A percentile compares a stretch with the other conserved stretches of the same genome.
Evolutionary conservation across 2,113 vertebrate genomes (phyloP).

Genomic region (Hoplias malabaricus): DNA sequence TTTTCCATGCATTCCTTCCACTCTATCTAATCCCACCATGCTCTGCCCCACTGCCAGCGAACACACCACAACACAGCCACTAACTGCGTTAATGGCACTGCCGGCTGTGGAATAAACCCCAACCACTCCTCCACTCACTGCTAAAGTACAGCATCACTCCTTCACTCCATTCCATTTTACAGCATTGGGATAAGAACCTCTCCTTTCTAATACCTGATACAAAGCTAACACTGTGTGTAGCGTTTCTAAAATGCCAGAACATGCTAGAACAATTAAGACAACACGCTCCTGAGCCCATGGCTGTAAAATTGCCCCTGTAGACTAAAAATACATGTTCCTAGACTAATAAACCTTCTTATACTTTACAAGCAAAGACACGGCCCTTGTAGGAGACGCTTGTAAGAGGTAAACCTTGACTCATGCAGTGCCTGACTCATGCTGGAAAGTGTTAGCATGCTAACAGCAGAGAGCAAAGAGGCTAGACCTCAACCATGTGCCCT

Average conservation of each 20-base stretch:
- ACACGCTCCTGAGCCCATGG: slow-evolving; percentile 7
- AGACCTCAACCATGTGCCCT: slow-evolving; percentile 13
- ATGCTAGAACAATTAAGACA: background rate
- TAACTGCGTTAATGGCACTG: slow-evolving; percentile 45
- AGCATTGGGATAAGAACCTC: background rate
- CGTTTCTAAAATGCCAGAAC: background rate
- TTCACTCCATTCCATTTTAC: background rate
- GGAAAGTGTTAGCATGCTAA: slow-evolving; percentile 2
- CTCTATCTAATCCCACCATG: slow-evolving; percentile 54
- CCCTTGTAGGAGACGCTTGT: background rate
- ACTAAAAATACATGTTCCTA: slow-evolving; percentile 36
- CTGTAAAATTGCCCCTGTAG: slow-evolving; percentile 41
- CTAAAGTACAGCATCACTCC: background rate
- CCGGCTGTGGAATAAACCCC: slow-evolving; percentile 22
- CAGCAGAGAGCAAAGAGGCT: background rate
- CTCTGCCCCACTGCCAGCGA: background rate
- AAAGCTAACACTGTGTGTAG: background rate
- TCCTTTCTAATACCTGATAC: background rate
- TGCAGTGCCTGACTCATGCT: slow-evolving; percentile 4
- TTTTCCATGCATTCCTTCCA: slow-evolving; percentile 51
- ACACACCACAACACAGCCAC: slow-evolving; percentile 42
- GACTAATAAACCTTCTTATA: background rate
- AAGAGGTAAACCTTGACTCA: background rate
- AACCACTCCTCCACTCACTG: background rate
- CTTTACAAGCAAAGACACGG: slow-evolving; percentile 20